A percentile compares a stretch with the other conserved stretches of the same genome.
Conservation (phyloP, 1,140 invertebrate species). For the Bacillus rossius region DNA sequence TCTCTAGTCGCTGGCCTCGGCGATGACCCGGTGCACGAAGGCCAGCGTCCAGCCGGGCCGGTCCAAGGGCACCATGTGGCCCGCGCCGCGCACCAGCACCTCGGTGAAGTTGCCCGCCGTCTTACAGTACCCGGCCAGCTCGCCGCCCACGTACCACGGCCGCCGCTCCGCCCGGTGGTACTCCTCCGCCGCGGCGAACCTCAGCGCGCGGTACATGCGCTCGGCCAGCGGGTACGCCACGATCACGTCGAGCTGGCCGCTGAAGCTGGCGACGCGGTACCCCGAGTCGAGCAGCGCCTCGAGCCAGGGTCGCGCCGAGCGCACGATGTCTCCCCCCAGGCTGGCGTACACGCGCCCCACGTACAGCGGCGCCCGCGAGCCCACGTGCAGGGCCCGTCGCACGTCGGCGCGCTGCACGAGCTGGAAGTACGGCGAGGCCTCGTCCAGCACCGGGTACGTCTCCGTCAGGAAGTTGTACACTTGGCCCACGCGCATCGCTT, state of each 20-base stretch:
- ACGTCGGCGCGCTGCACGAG: not conserved
- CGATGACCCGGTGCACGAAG: too few relatives aligned
- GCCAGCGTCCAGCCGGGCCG: conserved; percentile 73
- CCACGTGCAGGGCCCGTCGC: not conserved
- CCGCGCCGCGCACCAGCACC: conserved; percentile 73
- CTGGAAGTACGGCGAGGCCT: not conserved
- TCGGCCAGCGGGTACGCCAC: conserved; percentile 13
- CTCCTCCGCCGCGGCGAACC: not conserved
- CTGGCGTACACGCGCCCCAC: not conserved
- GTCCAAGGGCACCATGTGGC: conserved; percentile 78
- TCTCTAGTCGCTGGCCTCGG: too few relatives aligned
- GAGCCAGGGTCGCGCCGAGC: conserved; percentile 7
- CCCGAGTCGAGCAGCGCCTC: conserved; percentile 22
- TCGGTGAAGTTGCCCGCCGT: conserved; percentile 66
- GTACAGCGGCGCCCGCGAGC: conserved; percentile 14
- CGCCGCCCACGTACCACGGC: conserved; percentile 47
- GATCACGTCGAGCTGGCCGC: too few relatives aligned
- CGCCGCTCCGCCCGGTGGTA: not conserved
- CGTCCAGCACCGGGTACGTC: too few relatives aligned
- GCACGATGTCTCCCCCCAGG: conserved; percentile 4
- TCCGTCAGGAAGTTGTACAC: too few relatives aligned
- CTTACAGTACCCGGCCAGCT: conserved; percentile 73
- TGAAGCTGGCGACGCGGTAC: conserved; percentile 24
- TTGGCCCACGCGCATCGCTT: too few relatives aligned
- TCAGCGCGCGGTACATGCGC: not conserved